Conservation (phyloP, 2,113 vertebrate genomes). For the Grus americana region DNA sequence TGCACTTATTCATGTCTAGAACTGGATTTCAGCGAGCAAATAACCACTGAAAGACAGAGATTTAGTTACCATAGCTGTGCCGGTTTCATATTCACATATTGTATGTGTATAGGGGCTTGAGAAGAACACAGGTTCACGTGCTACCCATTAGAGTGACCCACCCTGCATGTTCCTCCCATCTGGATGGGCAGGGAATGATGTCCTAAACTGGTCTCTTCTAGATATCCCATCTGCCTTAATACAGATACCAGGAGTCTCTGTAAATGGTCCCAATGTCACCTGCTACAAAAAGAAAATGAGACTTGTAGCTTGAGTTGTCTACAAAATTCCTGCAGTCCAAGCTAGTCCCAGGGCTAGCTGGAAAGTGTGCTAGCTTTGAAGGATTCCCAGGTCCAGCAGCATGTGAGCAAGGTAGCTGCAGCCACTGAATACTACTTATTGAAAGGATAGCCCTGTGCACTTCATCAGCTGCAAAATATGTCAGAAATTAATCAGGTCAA, state of each 20-base stretch:
- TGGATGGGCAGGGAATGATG: not conserved
- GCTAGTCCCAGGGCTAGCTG: not conserved
- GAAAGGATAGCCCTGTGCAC: not conserved
- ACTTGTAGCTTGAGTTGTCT: not conserved
- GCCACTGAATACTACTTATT: not conserved
- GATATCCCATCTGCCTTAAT: not conserved
- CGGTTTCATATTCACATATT: not conserved
- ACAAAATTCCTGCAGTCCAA: not conserved
- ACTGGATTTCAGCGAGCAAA: not conserved
- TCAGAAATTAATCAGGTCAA: not conserved
- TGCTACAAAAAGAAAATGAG: not conserved
- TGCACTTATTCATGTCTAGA: not conserved
- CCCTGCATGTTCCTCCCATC: not conserved
- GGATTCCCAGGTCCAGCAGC: not conserved
- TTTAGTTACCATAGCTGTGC: not conserved
- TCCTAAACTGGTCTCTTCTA: not conserved
- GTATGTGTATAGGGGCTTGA: not conserved
- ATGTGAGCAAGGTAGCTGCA: fast-evolving
- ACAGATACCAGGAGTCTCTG: not conserved
- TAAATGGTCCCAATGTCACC: not conserved
- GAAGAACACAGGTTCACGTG: not conserved
- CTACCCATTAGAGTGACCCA: not conserved
- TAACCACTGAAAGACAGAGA: not conserved
- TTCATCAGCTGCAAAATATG: not conserved
- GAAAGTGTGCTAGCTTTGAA: not conserved